Conservation (phyloP, 2,888 invertebrate species). For the Lutraria lutraria region DNA sequence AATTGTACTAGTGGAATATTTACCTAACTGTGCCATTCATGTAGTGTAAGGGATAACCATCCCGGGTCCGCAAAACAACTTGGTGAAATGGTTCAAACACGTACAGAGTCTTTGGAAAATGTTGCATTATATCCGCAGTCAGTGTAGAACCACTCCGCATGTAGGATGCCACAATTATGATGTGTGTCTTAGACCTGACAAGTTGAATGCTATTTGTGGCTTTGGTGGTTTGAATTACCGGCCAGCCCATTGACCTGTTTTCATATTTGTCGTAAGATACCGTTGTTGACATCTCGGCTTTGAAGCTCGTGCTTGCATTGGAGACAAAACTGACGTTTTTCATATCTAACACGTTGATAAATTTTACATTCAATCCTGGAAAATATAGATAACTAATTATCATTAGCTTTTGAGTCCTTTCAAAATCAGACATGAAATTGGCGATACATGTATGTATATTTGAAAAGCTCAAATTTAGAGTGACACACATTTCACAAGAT, state of each 20-base stretch:
- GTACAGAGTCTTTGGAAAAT: constrained; percentile 56
- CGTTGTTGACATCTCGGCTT: neutral
- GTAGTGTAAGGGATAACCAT: constrained; percentile 47
- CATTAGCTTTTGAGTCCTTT: neutral
- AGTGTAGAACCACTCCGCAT: constrained; percentile 70
- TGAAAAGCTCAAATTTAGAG: too few species aligned
- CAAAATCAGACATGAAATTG: too few species aligned
- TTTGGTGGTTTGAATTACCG: constrained; percentile 12
- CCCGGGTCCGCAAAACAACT: constrained; percentile 38
- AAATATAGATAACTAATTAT: neutral
- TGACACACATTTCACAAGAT: too few species aligned
- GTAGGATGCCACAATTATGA: constrained; percentile 65
- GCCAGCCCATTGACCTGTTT: neutral
- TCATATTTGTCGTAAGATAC: neutral
- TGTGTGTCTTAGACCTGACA: constrained; percentile 49
- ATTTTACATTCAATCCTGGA: neutral
- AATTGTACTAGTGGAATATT: neutral
- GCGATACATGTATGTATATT: too few species aligned
- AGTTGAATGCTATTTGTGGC: neutral
- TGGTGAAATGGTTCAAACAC: constrained; percentile 66
- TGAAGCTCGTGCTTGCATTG: neutral
- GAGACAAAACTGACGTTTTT: neutral
- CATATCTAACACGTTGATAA: neutral
- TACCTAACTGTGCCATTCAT: constrained; percentile 53
- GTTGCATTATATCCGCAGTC: constrained; percentile 65